A percentile compares a stretch with the other conserved stretches of the same genome.
phyloP scores from a whole-genome alignment of 2,113 vertebrate species.

The Serranochromis macrocephalus region DNA sequence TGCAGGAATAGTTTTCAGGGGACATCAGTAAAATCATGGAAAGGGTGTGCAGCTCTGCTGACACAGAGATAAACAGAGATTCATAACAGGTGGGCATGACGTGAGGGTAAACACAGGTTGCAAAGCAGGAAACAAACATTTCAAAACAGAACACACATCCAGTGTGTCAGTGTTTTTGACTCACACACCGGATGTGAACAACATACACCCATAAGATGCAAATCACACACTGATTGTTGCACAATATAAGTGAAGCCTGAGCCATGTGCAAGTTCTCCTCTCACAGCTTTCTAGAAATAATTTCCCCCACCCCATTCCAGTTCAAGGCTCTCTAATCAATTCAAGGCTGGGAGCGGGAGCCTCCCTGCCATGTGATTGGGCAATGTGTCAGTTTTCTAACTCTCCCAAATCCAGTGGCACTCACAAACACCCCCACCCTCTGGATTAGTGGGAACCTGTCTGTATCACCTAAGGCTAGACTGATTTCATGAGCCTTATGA shows the following conservation, averaged over 20 bases:
- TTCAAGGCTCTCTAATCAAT: slow-evolving; percentile 46
- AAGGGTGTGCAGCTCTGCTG: not conserved
- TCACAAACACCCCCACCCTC: slow-evolving; percentile 16
- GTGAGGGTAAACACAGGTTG: slow-evolving; percentile 35
- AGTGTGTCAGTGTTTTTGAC: slow-evolving; percentile 9
- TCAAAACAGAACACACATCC: slow-evolving; percentile 29
- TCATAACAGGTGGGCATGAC: slow-evolving; percentile 8
- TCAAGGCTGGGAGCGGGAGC: slow-evolving; percentile 44
- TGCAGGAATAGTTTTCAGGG: not conserved
- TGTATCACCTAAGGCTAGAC: not conserved
- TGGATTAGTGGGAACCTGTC: slow-evolving; percentile 22
- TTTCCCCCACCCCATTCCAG: not conserved
- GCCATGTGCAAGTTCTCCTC: not conserved
- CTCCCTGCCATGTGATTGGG: slow-evolving; percentile 49
- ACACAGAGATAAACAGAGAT: slow-evolving; percentile 17
- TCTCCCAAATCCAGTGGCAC: slow-evolving; percentile 19
- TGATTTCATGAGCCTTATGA: not conserved
- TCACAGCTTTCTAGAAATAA: not conserved
- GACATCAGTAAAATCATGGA: not conserved
- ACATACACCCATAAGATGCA: slow-evolving; percentile 6
- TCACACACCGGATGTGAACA: slow-evolving; percentile 32
- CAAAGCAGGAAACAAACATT: slow-evolving; percentile 1
- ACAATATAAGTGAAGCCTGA: not conserved
- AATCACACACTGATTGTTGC: not conserved
- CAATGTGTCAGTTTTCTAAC: slow-evolving; percentile 45